Base-by-base conservation (phyloP, 2,797 vertebrate genomes). In the Neosilurus mollespiculum region DNA sequence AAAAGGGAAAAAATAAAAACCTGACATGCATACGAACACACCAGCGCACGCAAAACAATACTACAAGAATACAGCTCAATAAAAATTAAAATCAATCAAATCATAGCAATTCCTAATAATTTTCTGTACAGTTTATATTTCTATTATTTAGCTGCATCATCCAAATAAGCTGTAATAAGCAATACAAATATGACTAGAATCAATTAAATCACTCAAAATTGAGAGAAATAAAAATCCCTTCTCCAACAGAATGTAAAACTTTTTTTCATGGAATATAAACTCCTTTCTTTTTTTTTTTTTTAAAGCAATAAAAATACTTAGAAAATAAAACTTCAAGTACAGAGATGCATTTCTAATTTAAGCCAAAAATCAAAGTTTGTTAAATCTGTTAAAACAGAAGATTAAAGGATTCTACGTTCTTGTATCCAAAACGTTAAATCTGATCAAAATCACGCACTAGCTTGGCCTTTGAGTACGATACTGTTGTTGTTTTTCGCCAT, bases 21-120 rank as follows among this genome's bases (percentile, higher is more conserved):
- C 81, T 88, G 85, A 93, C 94, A 95, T 94, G 94, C 95, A 93
- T 89, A 90, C 90, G 89, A 93, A 93, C 89, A 92, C 91, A 92
- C 84, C 85, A 93, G 89, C 90, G 90, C 87, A 85, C 93, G 90
- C 91, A 89, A 83, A 79, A 49, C 90, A 91, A 94, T 90, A 92
- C 84, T 86, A 90, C 87, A 90, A 89, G 89, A 90, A 90, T 76
- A 91, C 43, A 89, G 86, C 90, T 92, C 75, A 81, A 86, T 83
- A 84, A 85, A 88, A 88, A 87, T 75, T 81, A 54, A n/a, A 85
- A 87, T 72, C 86, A 83, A 82, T 75, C 82, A 86, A 87, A 87
- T 85, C 67, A 81, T 77, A 85, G 71, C 76, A 64, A 61, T 30
- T 88, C 66, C 49, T 81, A 69, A 75, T 77, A 15, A 71, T 82